Percentiles rank a stretch among this genome's conserved stretches.
Evolutionary conservation across 2,113 vertebrate species (phyloP).

Genomic region (Ptilorrhoa leucosticta): DNA sequence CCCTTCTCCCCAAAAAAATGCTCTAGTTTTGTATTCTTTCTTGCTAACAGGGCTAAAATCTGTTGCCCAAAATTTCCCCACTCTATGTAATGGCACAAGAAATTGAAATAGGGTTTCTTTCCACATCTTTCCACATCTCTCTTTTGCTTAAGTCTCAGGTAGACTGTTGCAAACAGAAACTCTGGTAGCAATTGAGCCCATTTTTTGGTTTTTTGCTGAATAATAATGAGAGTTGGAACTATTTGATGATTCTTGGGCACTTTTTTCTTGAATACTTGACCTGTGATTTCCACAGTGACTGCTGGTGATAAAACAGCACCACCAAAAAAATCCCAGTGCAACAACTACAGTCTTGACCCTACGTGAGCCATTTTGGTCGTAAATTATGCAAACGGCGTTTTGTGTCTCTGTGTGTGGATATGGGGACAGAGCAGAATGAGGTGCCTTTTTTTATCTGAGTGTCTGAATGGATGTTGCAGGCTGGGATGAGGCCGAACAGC

Average conservation of each 20-base stretch:
- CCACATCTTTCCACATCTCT: neutral
- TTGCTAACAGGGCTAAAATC: neutral
- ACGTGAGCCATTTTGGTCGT: neutral
- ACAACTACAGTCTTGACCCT: neutral
- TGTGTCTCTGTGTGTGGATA: neutral
- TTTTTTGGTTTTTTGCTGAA: neutral
- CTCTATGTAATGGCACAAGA: neutral
- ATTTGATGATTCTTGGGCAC: neutral
- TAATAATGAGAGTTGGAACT: neutral
- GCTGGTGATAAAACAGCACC: neutral
- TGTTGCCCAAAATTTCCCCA: neutral
- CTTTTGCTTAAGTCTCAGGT: neutral
- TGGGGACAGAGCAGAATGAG: neutral
- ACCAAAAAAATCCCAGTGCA: neutral
- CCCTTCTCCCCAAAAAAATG: neutral
- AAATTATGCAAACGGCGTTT: neutral
- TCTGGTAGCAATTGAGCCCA: neutral
- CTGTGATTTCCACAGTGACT: neutral
- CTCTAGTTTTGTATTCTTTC: neutral
- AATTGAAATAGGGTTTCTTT: neutral
- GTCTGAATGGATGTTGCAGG: neutral
- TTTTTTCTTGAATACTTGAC: neutral
- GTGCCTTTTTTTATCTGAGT: neutral
- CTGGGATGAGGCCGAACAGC: neutral
- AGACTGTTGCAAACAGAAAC: neutral